These are phyloP conservation scores for Mythimna pallens DNA, from an alignment of 2,888 invertebrate species.

Conservation along the genomic window DNA sequence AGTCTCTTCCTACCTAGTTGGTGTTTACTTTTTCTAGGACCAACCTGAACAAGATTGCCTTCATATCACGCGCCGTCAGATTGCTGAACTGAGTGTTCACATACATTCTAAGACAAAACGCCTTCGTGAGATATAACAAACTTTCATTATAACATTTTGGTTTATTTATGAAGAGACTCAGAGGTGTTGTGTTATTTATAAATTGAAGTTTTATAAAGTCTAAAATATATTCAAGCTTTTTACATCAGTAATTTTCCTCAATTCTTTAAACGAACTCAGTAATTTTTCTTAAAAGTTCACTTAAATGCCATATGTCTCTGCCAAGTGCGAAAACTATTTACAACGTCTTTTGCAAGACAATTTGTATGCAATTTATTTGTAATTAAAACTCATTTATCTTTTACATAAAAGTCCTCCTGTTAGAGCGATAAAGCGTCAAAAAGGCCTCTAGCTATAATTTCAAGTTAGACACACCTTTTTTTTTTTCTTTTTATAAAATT, in stretches of 20 bases:
- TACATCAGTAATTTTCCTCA: background rate
- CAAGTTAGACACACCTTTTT: constrained; percentile 5
- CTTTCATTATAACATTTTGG: too few relatives aligned
- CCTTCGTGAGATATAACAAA: too few relatives aligned
- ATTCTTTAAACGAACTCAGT: background rate
- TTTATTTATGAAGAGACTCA: too few relatives aligned
- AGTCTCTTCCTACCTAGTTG: background rate
- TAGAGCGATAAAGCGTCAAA: constrained; percentile 20
- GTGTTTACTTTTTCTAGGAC: background rate
- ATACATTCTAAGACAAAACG: too few relatives aligned
- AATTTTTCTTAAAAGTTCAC: background rate
- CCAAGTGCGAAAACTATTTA: constrained; percentile 10
- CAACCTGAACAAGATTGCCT: too few relatives aligned
- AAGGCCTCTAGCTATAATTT: constrained; percentile 7
- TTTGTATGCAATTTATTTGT: constrained; percentile 21
- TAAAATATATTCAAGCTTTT: background rate
- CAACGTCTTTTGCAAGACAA: background rate
- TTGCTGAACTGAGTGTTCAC: too few relatives aligned
- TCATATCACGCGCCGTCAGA: too few relatives aligned
- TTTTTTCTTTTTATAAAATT: background rate
- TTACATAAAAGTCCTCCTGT: background rate
- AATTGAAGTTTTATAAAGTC: too few relatives aligned
- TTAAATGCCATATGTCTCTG: background rate
- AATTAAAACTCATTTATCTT: constrained; percentile 17
- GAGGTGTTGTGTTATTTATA: too few relatives aligned